These are phyloP conservation scores for Trichomycterus rosablanca DNA, from an alignment of 2,113 vertebrate species.

Conservation along the genomic window DNA sequence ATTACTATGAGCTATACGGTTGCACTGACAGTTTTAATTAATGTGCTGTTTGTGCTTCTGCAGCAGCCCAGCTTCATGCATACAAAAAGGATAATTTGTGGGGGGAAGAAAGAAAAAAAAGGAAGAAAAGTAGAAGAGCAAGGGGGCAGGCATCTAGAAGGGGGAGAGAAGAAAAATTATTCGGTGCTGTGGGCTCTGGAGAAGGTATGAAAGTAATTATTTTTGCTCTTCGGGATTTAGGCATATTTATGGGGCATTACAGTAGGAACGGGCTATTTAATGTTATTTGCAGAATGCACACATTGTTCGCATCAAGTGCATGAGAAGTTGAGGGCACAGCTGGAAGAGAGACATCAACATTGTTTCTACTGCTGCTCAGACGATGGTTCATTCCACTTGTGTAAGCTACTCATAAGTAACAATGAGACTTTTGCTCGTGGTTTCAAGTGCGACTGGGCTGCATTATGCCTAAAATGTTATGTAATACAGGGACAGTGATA, in stretches of 20 bases:
- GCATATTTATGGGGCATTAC: conserved; percentile 66
- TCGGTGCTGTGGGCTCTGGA: conserved; percentile 47
- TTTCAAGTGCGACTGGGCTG: too few relatives aligned
- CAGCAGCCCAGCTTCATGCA: conserved; percentile 35
- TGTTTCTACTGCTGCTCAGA: conserved; percentile 39
- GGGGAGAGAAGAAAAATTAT: conserved; percentile 46
- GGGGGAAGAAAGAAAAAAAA: conserved; percentile 29
- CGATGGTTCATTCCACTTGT: conserved; percentile 46
- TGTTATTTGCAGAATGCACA: conserved; percentile 65
- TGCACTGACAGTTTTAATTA: conserved; percentile 51
- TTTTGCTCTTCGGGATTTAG: conserved; percentile 57
- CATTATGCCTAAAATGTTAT: too few relatives aligned
- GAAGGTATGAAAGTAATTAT: conserved; percentile 60
- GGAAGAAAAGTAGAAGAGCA: conserved; percentile 2
- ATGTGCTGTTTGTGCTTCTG: conserved; percentile 55
- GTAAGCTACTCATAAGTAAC: conserved; percentile 52
- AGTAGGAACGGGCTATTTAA: conserved; percentile 56
- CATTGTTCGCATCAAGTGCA: conserved; percentile 63
- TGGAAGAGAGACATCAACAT: conserved; percentile 53
- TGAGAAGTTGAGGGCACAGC: conserved; percentile 51
- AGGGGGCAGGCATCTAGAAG: neutral
- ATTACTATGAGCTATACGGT: conserved; percentile 44
- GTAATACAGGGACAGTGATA: too few relatives aligned
- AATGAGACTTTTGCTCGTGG: conserved; percentile 50
- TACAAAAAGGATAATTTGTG: conserved; percentile 34